Conservation (phyloP, 2,888 invertebrate species). For the Eurytoma californica region DNA sequence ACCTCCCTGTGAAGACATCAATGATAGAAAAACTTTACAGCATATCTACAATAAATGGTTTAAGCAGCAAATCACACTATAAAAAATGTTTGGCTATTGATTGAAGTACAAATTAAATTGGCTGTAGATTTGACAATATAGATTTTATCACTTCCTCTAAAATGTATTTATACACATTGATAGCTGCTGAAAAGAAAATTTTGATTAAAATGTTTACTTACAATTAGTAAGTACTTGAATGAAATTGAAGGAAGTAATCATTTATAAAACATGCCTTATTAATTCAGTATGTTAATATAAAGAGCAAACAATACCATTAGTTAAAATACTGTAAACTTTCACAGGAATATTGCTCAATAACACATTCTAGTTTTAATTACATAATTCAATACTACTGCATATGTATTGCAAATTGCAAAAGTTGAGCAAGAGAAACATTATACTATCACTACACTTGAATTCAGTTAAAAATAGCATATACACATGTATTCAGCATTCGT, state of each 20-base stretch:
- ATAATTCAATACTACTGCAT: slow-evolving; percentile 41
- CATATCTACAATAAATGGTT: slow-evolving; percentile 17
- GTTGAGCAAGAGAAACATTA: slow-evolving; percentile 52
- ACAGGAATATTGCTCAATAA: slow-evolving; percentile 18
- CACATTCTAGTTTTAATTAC: slow-evolving; percentile 40
- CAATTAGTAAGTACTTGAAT: slow-evolving; percentile 17
- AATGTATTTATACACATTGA: slow-evolving; percentile 20
- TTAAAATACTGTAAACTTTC: slow-evolving; percentile 36
- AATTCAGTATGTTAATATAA: no score
- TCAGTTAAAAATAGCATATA: slow-evolving; percentile 47
- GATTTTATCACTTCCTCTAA: slow-evolving; percentile 27
- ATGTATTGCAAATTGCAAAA: slow-evolving; percentile 23
- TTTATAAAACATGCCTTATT: neutral
- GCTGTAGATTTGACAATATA: slow-evolving; percentile 39
- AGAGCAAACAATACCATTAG: slow-evolving; percentile 20
- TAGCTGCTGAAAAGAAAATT: slow-evolving; percentile 56
- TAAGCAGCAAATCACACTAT: slow-evolving; percentile 22
- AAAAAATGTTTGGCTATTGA: slow-evolving; percentile 20
- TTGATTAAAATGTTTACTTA: slow-evolving; percentile 42
- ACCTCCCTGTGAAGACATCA: slow-evolving; percentile 75
- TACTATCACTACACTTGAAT: slow-evolving; percentile 41
- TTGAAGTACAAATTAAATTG: slow-evolving; percentile 23
- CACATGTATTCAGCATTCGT: slow-evolving; percentile 31
- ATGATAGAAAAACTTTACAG: slow-evolving; percentile 60
- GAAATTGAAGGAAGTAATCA: slow-evolving; percentile 35